Percentiles rank a stretch among this genome's conserved stretches.
phyloP scores from a whole-genome alignment of 2,113 vertebrate species.

The Silurus meridionalis region DNA sequence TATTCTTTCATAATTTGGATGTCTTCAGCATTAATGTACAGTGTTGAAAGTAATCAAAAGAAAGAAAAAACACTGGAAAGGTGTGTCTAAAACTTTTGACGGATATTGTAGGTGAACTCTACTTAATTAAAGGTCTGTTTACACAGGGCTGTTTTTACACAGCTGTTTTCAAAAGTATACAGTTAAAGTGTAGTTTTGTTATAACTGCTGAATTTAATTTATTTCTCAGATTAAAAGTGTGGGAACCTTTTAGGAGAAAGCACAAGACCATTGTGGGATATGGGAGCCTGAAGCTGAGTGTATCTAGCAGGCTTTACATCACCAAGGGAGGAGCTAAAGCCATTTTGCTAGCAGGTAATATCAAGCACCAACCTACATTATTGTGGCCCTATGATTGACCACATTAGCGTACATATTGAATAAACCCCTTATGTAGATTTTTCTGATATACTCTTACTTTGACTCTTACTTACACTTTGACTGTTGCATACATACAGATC shows the following conservation, averaged over 20 bases:
- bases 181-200: not conserved
- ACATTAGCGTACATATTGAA: not conserved
- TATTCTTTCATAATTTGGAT: no score
- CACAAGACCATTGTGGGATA: conserved; percentile 63
- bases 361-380: not conserved
- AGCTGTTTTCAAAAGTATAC: not conserved
- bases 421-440: no score
- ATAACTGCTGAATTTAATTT: not conserved
- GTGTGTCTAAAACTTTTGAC: not conserved
- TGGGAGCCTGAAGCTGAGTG: conserved; percentile 53
- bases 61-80: not conserved
- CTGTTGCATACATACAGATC: not conserved
- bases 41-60: no score
- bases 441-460: no score
- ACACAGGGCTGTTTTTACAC: not conserved
- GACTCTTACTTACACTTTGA: not conserved
- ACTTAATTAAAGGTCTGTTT: not conserved
- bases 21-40: no score
- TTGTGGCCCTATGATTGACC: not conserved
- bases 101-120: not conserved
- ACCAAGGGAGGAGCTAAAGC: conserved; percentile 65
- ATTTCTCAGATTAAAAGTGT: conserved; percentile 61
- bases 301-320: conserved; percentile 60
- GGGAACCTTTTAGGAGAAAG: conserved; percentile 64
- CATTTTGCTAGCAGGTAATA: conserved; percentile 64